Percentiles rank a stretch among this genome's conserved stretches.
Evolutionary conservation across 2,113 vertebrate genomes (phyloP).

Genomic region (Dasyprocta punctata): DNA sequence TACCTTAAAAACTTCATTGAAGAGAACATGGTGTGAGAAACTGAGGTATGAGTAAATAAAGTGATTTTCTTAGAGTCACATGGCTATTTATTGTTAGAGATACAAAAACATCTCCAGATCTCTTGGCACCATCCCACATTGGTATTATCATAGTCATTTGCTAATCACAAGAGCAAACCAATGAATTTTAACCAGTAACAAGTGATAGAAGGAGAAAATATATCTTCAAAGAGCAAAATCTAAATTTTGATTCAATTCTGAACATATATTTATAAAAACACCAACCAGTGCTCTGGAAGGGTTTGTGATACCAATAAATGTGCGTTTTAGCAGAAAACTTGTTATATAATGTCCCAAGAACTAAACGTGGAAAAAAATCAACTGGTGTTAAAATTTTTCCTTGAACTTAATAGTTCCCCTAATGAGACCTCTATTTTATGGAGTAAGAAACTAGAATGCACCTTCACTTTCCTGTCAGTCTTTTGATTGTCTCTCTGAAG

Average conservation of each 20-base stretch:
- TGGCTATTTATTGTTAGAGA: conserved; percentile 3
- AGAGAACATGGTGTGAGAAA: conserved; percentile 6
- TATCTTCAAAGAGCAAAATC: conserved; percentile 51
- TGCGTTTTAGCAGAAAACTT: background rate
- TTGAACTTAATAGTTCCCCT: conserved; percentile 21
- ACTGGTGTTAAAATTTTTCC: background rate
- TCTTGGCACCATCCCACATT: background rate
- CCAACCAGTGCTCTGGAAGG: conserved; percentile 3
- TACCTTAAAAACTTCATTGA: conserved; percentile 4
- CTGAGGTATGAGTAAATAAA: background rate
- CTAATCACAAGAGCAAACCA: conserved; percentile 7
- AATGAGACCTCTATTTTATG: background rate
- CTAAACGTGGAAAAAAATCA: background rate
- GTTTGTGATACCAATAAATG: background rate
- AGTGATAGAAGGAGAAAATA: background rate
- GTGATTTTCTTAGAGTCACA: background rate
- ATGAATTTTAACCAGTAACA: background rate
- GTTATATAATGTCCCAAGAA: conserved; percentile 21
- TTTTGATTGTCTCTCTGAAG: background rate
- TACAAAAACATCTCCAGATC: background rate
- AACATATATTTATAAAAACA: conserved; percentile 40
- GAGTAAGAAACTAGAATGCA: background rate
- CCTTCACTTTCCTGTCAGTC: background rate
- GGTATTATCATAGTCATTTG: conserved; percentile 49
- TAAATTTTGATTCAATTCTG: conserved; percentile 47